These are phyloP conservation scores for Trogon surrucura DNA, from an alignment of 2,113 vertebrate genomes.

Conservation along the genomic window DNA sequence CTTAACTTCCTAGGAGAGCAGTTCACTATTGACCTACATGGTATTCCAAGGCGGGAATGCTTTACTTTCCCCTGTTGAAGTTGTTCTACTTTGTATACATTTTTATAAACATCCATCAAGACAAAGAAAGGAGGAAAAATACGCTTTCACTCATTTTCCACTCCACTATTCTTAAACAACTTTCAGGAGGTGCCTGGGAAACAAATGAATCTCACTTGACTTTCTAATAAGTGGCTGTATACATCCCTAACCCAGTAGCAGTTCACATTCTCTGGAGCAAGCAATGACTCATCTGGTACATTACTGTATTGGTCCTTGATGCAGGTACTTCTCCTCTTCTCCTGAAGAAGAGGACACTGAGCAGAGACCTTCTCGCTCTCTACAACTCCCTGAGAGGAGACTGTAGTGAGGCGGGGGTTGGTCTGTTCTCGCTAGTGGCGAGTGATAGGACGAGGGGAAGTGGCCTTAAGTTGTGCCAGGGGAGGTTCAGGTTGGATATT, in stretches of 20 bases:
- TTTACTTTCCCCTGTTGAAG: not conserved
- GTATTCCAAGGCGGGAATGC: not conserved
- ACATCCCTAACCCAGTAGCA: not conserved
- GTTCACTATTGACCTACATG: not conserved
- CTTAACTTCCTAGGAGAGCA: not conserved
- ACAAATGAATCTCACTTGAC: not conserved
- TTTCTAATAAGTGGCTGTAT: not conserved
- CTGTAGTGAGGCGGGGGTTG: too few relatives aligned
- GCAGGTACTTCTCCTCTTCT: not conserved
- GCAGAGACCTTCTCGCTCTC: too few relatives aligned
- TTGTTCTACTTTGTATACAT: not conserved
- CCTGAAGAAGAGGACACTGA: too few relatives aligned
- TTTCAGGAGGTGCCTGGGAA: not conserved
- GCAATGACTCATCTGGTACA: not conserved
- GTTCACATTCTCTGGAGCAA: not conserved
- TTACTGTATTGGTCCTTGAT: not conserved
- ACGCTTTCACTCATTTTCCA: not conserved
- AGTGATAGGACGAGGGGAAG: too few relatives aligned
- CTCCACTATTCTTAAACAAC: not conserved
- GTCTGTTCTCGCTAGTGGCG: too few relatives aligned
- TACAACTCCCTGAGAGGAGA: too few relatives aligned
- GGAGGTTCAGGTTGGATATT: too few relatives aligned
- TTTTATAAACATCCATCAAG: not conserved
- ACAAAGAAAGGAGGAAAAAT: not conserved
- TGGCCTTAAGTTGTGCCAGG: too few relatives aligned